phyloP scores from a whole-genome alignment of 2,113 vertebrate species.

The Etia nguti region DNA sequence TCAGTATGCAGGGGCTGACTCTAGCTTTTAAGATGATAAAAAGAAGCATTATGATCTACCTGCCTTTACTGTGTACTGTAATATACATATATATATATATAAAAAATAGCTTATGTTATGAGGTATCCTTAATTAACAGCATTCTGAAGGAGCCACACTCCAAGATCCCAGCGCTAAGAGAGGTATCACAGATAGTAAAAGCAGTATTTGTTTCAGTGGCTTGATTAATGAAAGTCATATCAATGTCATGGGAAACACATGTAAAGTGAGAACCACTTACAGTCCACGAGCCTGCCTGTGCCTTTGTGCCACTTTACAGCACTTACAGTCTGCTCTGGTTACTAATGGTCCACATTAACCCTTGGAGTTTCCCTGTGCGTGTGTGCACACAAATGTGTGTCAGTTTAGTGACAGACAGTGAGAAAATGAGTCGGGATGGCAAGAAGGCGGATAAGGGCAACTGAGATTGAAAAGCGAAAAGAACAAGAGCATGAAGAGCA shows the following conservation, averaged over 20 bases:
- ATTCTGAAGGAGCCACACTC: neutral
- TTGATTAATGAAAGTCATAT: conserved; percentile 39
- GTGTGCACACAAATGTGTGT: neutral
- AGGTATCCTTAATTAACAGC: neutral
- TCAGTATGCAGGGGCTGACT: neutral
- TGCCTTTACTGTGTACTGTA: neutral
- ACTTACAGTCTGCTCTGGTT: conserved; percentile 52
- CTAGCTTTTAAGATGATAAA: neutral
- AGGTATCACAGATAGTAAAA: conserved; percentile 20
- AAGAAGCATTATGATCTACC: neutral
- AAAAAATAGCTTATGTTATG: neutral
- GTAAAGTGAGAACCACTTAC: conserved; percentile 43
- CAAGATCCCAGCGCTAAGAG: neutral
- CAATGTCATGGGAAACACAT: conserved; percentile 26
- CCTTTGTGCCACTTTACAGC: conserved; percentile 21
- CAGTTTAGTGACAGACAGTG: neutral
- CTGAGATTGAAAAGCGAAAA: neutral
- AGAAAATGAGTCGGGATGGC: neutral
- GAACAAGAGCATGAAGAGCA: neutral
- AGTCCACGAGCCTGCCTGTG: neutral
- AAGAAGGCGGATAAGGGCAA: neutral
- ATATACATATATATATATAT: neutral
- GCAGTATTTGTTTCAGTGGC: conserved; percentile 7
- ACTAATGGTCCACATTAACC: conserved; percentile 54
- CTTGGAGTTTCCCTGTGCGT: neutral